phyloP scores from a whole-genome alignment of 2,888 invertebrate species.

The Meteorus cinctellus region DNA sequence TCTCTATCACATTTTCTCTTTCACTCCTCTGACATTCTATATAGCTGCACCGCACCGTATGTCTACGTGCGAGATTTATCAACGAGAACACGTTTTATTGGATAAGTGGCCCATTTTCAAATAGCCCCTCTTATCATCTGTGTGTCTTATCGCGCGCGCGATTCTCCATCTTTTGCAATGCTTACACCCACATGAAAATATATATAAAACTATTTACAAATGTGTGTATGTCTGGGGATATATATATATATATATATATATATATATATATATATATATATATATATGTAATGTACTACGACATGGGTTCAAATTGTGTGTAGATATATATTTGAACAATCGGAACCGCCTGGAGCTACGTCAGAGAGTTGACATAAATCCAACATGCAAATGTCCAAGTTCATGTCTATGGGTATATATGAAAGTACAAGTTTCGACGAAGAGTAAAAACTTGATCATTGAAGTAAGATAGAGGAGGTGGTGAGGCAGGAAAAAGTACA shows the following conservation, averaged over 20 bases:
- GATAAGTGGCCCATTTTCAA: slow-evolving; percentile 57
- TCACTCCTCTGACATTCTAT: slow-evolving; percentile 11
- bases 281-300: not conserved
- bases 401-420: not conserved
- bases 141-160: slow-evolving; percentile 35
- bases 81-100: slow-evolving; percentile 57
- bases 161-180: slow-evolving; percentile 43
- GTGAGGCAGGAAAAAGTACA: slow-evolving; percentile 21
- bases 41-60: slow-evolving; percentile 33
- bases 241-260: slow-evolving; percentile 7
- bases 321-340: slow-evolving; percentile 14
- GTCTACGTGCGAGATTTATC: slow-evolving; percentile 54
- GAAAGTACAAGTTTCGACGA: not conserved
- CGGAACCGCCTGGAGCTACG: not conserved
- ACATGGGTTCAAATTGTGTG: slow-evolving; percentile 27
- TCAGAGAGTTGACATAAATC: slow-evolving; percentile 38
- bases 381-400: slow-evolving; percentile 40
- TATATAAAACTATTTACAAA: not conserved
- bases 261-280: slow-evolving; percentile 3
- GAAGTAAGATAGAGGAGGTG: not conserved
- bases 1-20: not conserved
- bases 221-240: not conserved
- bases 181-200: slow-evolving; percentile 39
- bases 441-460: not conserved
- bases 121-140: slow-evolving; percentile 49